A percentile compares a stretch with the other conserved stretches of the same genome.
phyloP scores from a whole-genome alignment of 2,797 vertebrate genomes.

The Chrysocyon brachyurus region DNA sequence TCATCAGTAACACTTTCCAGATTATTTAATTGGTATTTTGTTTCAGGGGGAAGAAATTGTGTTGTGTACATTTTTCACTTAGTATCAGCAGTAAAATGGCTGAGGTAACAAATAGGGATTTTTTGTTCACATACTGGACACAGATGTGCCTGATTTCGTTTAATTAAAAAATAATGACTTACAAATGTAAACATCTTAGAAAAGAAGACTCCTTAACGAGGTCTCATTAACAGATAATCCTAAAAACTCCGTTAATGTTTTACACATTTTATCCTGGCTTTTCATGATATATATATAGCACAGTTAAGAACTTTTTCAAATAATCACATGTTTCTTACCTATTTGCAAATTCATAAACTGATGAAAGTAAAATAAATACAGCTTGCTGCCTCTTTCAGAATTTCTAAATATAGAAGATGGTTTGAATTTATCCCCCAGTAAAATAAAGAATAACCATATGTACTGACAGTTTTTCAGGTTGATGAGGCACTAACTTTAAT shows the following conservation, averaged over 20 bases:
- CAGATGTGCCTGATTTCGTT: constrained; percentile 11
- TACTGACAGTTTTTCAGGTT: background rate
- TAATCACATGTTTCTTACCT: background rate
- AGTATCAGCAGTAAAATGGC: background rate
- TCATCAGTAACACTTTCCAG: constrained; percentile 54
- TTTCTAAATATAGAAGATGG: background rate
- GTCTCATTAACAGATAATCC: constrained; percentile 1
- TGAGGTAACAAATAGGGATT: background rate
- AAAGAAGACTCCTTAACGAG: constrained; percentile 49
- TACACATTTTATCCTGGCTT: background rate
- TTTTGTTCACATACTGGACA: background rate
- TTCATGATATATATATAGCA: background rate
- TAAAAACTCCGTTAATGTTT: background rate
- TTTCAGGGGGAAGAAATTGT: background rate
- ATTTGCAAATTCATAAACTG: background rate
- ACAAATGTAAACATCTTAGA: constrained; percentile 52
- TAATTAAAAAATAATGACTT: constrained; percentile 60
- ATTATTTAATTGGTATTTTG: constrained; percentile 58
- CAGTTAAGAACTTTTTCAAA: background rate
- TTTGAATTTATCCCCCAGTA: background rate
- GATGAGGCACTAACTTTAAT: background rate
- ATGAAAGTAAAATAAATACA: background rate
- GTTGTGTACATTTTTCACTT: background rate
- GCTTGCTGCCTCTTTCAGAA: background rate
- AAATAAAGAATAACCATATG: background rate